Conservation (phyloP, 1,140 invertebrate genomes). For the Leptinotarsa texana region DNA sequence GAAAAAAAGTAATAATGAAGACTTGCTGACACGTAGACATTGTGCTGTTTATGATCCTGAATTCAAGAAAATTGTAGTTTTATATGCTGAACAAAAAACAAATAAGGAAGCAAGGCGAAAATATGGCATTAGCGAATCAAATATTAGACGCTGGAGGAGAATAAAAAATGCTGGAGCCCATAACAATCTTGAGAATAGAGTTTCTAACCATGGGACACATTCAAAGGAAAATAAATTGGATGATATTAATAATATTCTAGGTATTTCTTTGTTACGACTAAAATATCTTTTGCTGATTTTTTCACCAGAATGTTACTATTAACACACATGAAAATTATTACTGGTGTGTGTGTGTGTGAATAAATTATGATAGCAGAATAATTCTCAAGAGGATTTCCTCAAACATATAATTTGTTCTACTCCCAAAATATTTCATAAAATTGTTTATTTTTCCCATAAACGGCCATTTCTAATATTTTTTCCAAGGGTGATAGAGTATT, state of each 20-base stretch:
- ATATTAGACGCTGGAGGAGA: slow-evolving; percentile 46
- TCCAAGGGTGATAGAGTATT: no score
- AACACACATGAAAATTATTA: no score
- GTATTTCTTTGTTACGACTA: not conserved
- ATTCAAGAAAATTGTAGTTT: slow-evolving; percentile 47
- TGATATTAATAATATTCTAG: not conserved
- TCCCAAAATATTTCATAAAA: no score
- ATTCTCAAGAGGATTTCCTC: no score
- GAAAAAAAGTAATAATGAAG: slow-evolving; percentile 9
- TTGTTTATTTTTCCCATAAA: no score
- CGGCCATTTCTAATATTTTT: no score
- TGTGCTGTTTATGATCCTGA: slow-evolving; percentile 38
- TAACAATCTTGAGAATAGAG: slow-evolving; percentile 37
- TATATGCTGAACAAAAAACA: slow-evolving; percentile 45
- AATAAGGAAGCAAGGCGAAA: slow-evolving; percentile 41
- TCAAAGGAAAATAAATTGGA: slow-evolving; percentile 13
- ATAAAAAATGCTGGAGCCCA: slow-evolving; percentile 16
- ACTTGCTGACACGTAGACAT: slow-evolving; percentile 8
- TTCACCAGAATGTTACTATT: no score
- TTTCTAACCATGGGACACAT: slow-evolving; percentile 10
- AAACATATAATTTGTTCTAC: no score
- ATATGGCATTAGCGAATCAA: slow-evolving; percentile 46
- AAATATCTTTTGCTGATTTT: no score
- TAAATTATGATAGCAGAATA: no score
- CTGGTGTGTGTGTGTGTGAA: no score